These are phyloP conservation scores for Vireo griseus DNA, from an alignment of 2,797 vertebrate species.

Conservation along the genomic window DNA sequence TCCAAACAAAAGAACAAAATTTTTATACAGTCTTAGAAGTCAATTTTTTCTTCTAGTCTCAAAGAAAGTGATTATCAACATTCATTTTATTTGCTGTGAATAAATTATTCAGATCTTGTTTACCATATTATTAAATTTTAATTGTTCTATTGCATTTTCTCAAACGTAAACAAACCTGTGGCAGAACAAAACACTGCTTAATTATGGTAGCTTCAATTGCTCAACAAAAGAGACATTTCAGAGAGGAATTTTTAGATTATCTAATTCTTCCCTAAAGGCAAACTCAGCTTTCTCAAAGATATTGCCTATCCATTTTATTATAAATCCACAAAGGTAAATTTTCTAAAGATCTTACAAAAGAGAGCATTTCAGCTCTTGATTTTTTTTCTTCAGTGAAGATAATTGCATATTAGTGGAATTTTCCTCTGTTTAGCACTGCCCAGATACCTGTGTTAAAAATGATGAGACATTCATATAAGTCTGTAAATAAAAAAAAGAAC, in stretches of 20 bases:
- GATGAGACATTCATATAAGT: background rate
- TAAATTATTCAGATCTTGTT: slow-evolving; percentile 75
- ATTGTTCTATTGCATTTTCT: slow-evolving; percentile 68
- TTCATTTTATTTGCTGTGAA: slow-evolving; percentile 64
- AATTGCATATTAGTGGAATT: background rate
- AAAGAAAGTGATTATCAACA: slow-evolving; percentile 14
- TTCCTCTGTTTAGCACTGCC: background rate
- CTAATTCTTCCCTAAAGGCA: slow-evolving; percentile 13
- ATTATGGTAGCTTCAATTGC: slow-evolving; percentile 42
- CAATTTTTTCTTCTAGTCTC: background rate
- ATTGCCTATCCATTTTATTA: background rate
- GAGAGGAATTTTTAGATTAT: slow-evolving; percentile 10
- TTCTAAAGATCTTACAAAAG: background rate
- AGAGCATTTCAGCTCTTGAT: background rate
- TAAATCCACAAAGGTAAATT: background rate
- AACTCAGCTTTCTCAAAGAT: slow-evolving; percentile 7
- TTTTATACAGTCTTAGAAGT: background rate
- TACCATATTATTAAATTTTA: slow-evolving; percentile 77
- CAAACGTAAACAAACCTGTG: slow-evolving; percentile 62
- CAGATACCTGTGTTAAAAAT: background rate
- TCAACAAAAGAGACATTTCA: slow-evolving; percentile 40
- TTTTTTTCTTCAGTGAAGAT: background rate
- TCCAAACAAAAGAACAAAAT: background rate
- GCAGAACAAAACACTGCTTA: slow-evolving; percentile 51
- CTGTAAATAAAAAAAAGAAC: background rate